phyloP scores from a whole-genome alignment of 2,113 vertebrate genomes.

The Orientallactaga bullata region DNA sequence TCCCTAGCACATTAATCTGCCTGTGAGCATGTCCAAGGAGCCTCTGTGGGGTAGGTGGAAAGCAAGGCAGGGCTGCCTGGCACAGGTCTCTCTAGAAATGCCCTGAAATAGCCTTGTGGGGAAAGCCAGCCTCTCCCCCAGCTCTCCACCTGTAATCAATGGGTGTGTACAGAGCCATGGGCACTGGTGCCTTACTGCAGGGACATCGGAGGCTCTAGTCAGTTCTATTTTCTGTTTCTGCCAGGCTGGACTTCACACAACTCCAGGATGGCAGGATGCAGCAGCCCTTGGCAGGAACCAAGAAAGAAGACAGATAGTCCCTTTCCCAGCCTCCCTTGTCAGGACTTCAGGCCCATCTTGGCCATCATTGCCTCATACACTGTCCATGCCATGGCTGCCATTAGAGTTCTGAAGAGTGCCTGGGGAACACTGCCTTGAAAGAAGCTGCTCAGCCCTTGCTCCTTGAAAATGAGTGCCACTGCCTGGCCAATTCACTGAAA shows the following conservation, averaged over 20 bases:
- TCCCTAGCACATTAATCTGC: neutral
- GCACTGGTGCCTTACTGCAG: neutral
- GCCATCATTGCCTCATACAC: constrained; percentile 99
- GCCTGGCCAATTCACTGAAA: constrained; percentile 88
- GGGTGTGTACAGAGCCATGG: neutral
- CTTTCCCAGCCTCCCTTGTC: constrained; percentile 74
- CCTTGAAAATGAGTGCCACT: constrained; percentile 89
- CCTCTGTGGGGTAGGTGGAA: neutral
- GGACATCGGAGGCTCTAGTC: neutral
- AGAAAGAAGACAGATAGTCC: neutral
- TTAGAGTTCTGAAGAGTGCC: constrained; percentile 95
- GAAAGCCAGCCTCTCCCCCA: neutral
- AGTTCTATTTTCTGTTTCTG: neutral
- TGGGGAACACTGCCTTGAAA: constrained; percentile 94
- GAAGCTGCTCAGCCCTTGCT: constrained; percentile 92
- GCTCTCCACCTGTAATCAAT: neutral
- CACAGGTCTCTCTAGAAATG: constrained; percentile 31
- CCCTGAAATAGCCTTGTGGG: neutral
- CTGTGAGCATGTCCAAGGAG: neutral
- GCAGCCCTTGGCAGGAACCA: neutral
- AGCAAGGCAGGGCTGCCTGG: neutral
- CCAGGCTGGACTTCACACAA: neutral
- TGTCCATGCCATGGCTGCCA: constrained; percentile 99
- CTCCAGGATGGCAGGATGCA: neutral
- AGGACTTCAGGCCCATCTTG: constrained; percentile 97